Base-by-base conservation (phyloP, 2,888 invertebrate species). In the Kuschelorhynchus macadamiae region DNA sequence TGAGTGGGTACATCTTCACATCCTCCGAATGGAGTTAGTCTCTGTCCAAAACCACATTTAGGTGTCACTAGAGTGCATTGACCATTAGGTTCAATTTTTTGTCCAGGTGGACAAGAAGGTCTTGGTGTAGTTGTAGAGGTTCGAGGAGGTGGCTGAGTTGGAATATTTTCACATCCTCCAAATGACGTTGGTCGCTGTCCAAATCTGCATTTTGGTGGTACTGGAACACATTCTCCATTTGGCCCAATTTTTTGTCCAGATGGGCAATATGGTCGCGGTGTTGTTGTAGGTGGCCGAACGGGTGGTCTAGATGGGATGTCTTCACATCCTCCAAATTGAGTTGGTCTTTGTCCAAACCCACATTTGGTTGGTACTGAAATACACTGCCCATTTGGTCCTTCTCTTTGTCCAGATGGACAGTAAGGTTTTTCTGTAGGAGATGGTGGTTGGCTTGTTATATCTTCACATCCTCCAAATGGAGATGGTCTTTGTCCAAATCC, bases 141-240 rank as follows among this genome's bases (percentile, higher is more conserved):
- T n/a, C n/a, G n/a, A n/a, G n/a, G n/a, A 44, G 56, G 49, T n/a
- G n/a, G n/a, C n/a, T n/a, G n/a, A n/a, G n/a, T n/a, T n/a, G n/a
- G n/a, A 7, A 60, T 61, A 30, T 17, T 25, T 9, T 46, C 41
- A 50, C 67, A 71, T 12, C 82, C 30, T 30, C 81, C 1, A 80
- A 76, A 72, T 7, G 57, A 42, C 4, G 41, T 42, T 14, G 30
- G 41, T 11, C 60, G 1, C 39, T 61, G 41, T 50, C 66, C 60
- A 11, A 52, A 33, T 11, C 46, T 41, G 44, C 65, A 66, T n/a
- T n/a, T 17, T 14, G 12, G 11, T 0, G 32, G 32, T 1, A 55
- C 33, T 17, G 39, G 36, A 55, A 62, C 44, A 46, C 69, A 71
- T 46, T 82, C n/a, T 57, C 82, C 1, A 80, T 25, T 25, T 5